Evolutionary conservation across 2,113 vertebrate species (phyloP).

Genomic region (Chaetura pelagica): DNA sequence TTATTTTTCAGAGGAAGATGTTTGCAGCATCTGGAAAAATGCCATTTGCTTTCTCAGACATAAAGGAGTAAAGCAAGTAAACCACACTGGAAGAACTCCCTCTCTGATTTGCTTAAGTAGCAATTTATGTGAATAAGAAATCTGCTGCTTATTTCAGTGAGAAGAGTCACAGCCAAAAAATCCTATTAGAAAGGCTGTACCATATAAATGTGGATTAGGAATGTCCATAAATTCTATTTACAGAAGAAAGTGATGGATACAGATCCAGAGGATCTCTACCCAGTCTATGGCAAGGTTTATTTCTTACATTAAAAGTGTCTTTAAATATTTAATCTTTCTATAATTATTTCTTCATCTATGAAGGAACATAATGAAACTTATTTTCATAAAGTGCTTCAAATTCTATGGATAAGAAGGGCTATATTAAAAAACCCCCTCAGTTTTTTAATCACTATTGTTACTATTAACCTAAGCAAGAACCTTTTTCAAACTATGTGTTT

Average conservation of each 20-base stretch:
- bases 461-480: not conserved
- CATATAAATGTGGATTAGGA: slow-evolving; percentile 1
- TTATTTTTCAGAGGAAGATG: not conserved
- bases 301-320: fast-evolving
- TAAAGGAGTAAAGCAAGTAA: slow-evolving; percentile 15
- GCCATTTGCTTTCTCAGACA: not conserved
- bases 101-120: slow-evolving; percentile 26
- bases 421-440: not conserved
- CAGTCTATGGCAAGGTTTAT: not conserved
- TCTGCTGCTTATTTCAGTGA: slow-evolving; percentile 5
- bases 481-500: not conserved
- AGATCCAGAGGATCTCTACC: not conserved
- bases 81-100: not conserved
- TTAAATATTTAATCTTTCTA: not conserved
- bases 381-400: not conserved
- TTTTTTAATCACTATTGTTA: not conserved
- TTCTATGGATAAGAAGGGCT: not conserved
- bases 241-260: not conserved
- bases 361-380: not conserved
- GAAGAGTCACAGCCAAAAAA: not conserved
- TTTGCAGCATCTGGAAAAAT: slow-evolving; percentile 14
- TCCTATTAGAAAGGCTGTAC: not conserved
- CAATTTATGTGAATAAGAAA: slow-evolving; percentile 37
- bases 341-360: not conserved
- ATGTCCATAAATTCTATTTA: slow-evolving; percentile 41